Base-by-base conservation (phyloP, 1,140 invertebrate genomes). In the Drosophila auraria region DNA sequence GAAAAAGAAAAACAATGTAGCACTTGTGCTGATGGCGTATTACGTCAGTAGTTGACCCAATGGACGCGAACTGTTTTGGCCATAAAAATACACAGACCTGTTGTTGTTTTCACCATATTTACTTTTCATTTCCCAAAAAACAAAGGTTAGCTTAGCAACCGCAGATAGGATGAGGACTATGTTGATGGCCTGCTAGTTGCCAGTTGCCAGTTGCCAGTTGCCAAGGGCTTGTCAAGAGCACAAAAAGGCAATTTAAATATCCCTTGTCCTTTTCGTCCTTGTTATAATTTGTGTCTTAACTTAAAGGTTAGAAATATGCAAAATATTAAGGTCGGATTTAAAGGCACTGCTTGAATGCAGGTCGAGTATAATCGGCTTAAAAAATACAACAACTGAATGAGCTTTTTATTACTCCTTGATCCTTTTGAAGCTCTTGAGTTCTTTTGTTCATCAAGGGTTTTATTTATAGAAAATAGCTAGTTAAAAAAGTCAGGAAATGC, bases 1-100 rank as follows among this genome's bases (percentile, higher is more conserved):
- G 8, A 59, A 70, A 47, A 59, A 73, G 30, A 69, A 81, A 84
- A 83, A 78, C 80, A 83, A 83, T 78, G 82, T 58, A 73, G 51
- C 36, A 33, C 66, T 63, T 71, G 64, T 56, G 47, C 82, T 72
- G 65, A 50, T 50, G 42, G 30, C 47, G 65, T 61, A 75, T 87
- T 87, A 89, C 84, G 78, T 87, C 69, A 87, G 84, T 50, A 53
- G 56, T 60, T 68, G 58, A 61, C 68, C 58, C 40, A 44, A 27
- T 44, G 53, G 45, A 61, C 14, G 27, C 44, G 44, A 54, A 77
- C 47, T 11, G 17, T 66, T 77, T 66, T 68, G 40, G 38, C 36
- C 54, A 54, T 58, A 27, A 76, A 74, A 53, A 15, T 38, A 30
- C 25, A 33, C 45, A 53, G 33, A 36, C 58, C 33, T 44, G 40